These are phyloP conservation scores for Microtus ochrogaster DNA, from an alignment of 2,113 vertebrate genomes.

Conservation along the genomic window DNA sequence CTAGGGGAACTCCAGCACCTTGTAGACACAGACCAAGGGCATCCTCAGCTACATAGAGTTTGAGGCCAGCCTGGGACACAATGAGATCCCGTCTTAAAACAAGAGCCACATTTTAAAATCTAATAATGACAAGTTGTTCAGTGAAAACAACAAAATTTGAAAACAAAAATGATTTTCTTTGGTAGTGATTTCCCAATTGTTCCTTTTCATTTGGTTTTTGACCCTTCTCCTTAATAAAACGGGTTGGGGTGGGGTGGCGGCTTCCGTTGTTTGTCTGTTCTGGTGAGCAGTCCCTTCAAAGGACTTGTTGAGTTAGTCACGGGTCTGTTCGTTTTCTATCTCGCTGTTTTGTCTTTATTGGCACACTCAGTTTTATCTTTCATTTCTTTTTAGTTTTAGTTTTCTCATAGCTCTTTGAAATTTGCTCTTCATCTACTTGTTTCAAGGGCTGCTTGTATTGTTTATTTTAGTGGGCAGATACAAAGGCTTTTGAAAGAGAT, in stretches of 20 bases:
- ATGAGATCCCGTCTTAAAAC: neutral
- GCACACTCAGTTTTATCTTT: neutral
- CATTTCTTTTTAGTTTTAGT: neutral
- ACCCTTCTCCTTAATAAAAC: no score
- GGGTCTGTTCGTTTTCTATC: no score
- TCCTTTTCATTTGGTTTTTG: no score
- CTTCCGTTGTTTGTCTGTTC: no score
- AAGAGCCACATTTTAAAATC: neutral
- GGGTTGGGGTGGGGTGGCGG: no score
- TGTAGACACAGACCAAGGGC: neutral
- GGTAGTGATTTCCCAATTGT: neutral
- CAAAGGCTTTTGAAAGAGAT: neutral
- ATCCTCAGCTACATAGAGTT: neutral
- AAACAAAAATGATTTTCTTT: neutral
- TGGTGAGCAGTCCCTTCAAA: no score
- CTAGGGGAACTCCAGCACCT: neutral
- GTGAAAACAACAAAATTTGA: neutral
- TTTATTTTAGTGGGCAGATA: neutral
- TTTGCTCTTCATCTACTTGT: neutral
- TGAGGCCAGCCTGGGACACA: neutral
- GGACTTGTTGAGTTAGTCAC: no score
- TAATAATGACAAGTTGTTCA: neutral
- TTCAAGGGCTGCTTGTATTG: neutral
- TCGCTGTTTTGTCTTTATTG: neutral
- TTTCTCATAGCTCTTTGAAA: neutral